phyloP scores from a whole-genome alignment of 2,113 vertebrate genomes.

The Aegithalos caudatus region DNA sequence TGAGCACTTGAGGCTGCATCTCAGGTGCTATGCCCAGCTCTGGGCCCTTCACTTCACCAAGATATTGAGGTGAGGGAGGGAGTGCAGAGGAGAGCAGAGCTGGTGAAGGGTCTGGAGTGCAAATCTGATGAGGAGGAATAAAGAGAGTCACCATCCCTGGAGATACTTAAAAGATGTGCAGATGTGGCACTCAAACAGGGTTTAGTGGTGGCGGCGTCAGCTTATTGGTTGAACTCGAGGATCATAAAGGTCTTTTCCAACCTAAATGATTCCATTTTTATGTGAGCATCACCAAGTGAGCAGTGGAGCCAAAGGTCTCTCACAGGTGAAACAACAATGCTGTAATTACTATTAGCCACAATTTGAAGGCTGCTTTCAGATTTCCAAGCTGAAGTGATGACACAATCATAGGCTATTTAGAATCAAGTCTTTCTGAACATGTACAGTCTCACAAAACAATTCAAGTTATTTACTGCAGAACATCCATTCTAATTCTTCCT shows the following conservation, averaged over 20 bases:
- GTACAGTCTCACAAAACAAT: accelerated
- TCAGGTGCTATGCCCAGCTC: background rate
- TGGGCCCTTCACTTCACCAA: background rate
- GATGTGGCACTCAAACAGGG: no score
- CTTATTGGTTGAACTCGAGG: accelerated
- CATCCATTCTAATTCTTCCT: background rate
- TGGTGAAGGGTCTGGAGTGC: background rate
- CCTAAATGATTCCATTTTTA: background rate
- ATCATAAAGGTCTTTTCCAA: background rate
- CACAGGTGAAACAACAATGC: background rate
- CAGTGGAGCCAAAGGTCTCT: background rate
- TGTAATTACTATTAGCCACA: background rate
- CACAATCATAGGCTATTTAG: background rate
- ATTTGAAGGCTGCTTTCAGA: background rate
- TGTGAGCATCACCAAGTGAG: background rate
- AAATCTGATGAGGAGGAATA: background rate
- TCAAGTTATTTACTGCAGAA: background rate
- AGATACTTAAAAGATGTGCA: background rate
- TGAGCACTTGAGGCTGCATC: no score
- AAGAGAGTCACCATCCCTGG: no score
- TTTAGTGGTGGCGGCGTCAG: background rate
- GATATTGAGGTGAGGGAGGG: background rate
- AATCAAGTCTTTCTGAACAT: background rate
- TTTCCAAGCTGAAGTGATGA: background rate
- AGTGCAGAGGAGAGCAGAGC: background rate